A percentile compares a stretch with the other conserved stretches of the same genome.
phyloP scores from a whole-genome alignment of 2,113 vertebrate species.

The Crotalus horridus region DNA sequence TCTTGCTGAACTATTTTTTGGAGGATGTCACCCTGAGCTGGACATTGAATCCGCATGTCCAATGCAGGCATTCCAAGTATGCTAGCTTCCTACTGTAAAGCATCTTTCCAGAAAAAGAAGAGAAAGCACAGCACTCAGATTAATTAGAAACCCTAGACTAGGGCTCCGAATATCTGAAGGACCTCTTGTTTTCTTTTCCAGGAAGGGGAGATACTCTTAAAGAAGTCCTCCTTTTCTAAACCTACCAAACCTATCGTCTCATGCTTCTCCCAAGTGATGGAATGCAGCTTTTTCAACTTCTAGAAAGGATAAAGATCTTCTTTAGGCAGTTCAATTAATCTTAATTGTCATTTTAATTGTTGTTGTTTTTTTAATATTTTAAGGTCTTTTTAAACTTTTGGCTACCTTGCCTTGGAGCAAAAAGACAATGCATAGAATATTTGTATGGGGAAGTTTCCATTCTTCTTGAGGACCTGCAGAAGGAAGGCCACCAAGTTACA shows the following conservation, averaged over 20 bases:
- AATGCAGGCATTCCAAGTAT: neutral
- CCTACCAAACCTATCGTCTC: neutral
- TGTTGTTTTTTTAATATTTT: neutral
- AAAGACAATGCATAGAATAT: neutral
- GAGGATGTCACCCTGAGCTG: neutral
- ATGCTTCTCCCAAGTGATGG: neutral
- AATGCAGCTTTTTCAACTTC: neutral
- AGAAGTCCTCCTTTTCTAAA: neutral
- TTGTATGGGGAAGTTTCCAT: neutral
- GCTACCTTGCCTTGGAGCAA: neutral
- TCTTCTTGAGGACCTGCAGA: neutral
- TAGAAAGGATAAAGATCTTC: neutral
- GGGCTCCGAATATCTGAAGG: neutral
- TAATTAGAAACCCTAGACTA: neutral
- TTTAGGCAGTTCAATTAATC: neutral
- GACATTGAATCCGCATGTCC: neutral
- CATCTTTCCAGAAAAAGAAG: neutral
- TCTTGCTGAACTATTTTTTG: neutral
- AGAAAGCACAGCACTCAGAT: neutral
- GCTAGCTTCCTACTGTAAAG: neutral
- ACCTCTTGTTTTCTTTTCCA: neutral
- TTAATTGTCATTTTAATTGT: neutral
- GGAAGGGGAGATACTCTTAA: neutral
- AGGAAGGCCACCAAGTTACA: neutral
- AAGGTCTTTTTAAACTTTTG: neutral